These are phyloP conservation scores for Bucco capensis DNA, from an alignment of 2,113 vertebrate genomes.

Conservation along the genomic window DNA sequence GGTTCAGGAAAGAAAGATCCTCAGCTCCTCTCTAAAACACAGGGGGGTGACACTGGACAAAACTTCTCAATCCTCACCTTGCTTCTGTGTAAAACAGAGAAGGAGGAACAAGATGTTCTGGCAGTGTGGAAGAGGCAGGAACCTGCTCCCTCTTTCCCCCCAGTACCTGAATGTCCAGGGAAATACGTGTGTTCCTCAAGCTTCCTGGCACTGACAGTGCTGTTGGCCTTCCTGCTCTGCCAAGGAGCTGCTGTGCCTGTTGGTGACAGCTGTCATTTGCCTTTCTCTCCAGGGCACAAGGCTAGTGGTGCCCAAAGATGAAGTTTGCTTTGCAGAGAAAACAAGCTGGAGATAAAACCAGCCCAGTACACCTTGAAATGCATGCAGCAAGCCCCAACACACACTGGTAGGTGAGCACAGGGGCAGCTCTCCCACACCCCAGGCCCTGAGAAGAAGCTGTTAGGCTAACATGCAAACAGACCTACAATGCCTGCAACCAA, in stretches of 20 bases:
- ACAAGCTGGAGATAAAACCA: background rate
- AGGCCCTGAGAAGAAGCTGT: background rate
- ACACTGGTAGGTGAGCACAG: background rate
- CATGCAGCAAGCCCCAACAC: background rate
- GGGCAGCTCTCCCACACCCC: background rate
- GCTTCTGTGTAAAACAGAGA: background rate
- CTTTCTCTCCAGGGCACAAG: background rate
- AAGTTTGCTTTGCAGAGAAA: background rate
- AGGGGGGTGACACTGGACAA: background rate
- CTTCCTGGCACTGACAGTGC: background rate
- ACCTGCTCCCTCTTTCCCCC: rapidly evolving
- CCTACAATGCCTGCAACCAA: background rate
- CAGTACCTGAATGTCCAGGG: background rate
- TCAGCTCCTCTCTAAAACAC: background rate
- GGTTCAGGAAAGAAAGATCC: background rate
- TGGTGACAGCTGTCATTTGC: background rate
- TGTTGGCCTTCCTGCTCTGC: background rate
- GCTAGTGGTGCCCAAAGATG: background rate
- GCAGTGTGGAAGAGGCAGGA: background rate
- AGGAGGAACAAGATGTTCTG: background rate
- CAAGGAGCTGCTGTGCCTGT: background rate
- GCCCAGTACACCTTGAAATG: rapidly evolving
- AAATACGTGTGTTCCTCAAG: conserved; percentile 5
- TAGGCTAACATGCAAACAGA: background rate
- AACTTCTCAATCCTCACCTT: background rate